A percentile compares a stretch with the other conserved stretches of the same genome.
Conservation (phyloP, 1,140 invertebrate species). For the Ceratitis capitata region DNA sequence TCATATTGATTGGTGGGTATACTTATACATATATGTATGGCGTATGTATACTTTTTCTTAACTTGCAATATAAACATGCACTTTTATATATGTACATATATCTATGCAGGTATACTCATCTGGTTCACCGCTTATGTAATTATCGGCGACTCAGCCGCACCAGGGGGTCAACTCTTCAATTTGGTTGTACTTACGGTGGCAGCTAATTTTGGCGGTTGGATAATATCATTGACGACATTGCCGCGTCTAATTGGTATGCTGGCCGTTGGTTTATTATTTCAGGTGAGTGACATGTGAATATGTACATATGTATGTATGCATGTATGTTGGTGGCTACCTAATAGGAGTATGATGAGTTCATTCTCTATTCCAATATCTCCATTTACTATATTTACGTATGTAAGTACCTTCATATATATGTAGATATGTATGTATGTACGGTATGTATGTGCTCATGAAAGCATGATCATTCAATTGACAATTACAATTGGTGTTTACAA, state of each 20-base stretch:
- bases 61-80: not conserved
- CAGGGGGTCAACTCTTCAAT: constrained; percentile 82
- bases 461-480: not conserved
- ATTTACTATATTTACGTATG: not conserved
- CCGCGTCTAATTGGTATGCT: constrained; percentile 90
- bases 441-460: not conserved
- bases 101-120: constrained; percentile 70
- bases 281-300: constrained; percentile 58
- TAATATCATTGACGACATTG: constrained; percentile 79
- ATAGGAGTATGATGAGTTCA: too few species aligned
- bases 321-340: too few species aligned
- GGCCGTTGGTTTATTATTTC: constrained; percentile 80
- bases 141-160: constrained; percentile 77
- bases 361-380: too few species aligned
- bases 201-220: constrained; percentile 83
- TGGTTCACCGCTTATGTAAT: constrained; percentile 80
- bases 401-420: not conserved
- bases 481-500: not conserved
- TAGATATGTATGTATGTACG: not conserved
- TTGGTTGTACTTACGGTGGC: constrained; percentile 78
- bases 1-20: constrained; percentile 72
- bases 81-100: not conserved
- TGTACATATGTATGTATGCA: not conserved
- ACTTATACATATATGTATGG: not conserved
- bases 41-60: not conserved